Conservation (phyloP, 2,797 vertebrate species). For the Anomalospiza imberbis region DNA sequence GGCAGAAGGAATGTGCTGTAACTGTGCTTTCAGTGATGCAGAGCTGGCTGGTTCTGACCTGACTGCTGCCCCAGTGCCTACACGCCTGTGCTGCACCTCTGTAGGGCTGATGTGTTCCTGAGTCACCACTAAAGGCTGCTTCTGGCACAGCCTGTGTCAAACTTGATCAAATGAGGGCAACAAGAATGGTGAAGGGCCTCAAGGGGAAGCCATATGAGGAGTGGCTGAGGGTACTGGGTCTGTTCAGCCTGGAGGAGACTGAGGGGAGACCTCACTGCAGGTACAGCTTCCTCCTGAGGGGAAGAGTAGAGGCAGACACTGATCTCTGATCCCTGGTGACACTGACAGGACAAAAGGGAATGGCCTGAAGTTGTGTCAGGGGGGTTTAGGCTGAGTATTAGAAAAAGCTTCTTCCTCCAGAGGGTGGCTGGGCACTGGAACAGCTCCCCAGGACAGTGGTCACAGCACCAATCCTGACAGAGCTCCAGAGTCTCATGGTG, state of each 20-base stretch:
- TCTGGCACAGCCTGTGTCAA: background rate
- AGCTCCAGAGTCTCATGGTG: background rate
- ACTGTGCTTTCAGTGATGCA: background rate
- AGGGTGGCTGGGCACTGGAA: background rate
- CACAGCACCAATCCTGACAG: background rate
- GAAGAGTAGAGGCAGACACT: background rate
- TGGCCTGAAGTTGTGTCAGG: background rate
- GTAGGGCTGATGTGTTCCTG: background rate
- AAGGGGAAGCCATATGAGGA: background rate
- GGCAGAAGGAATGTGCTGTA: background rate
- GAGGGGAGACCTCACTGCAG: background rate
- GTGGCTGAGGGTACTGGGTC: background rate
- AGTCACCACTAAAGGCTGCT: background rate
- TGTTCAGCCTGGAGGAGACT: background rate
- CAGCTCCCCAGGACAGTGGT: background rate
- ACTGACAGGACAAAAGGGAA: fast-evolving
- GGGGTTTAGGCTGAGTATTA: background rate
- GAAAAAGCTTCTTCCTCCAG: background rate
- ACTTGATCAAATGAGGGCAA: background rate
- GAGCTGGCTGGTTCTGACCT: background rate
- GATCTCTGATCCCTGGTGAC: background rate
- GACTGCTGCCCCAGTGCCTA: background rate
- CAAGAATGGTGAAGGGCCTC: background rate
- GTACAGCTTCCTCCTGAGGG: fast-evolving
- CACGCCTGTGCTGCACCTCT: background rate